These are phyloP conservation scores for Apistogramma diplotaenia DNA, from an alignment of 2,113 vertebrate genomes.

Conservation along the genomic window DNA sequence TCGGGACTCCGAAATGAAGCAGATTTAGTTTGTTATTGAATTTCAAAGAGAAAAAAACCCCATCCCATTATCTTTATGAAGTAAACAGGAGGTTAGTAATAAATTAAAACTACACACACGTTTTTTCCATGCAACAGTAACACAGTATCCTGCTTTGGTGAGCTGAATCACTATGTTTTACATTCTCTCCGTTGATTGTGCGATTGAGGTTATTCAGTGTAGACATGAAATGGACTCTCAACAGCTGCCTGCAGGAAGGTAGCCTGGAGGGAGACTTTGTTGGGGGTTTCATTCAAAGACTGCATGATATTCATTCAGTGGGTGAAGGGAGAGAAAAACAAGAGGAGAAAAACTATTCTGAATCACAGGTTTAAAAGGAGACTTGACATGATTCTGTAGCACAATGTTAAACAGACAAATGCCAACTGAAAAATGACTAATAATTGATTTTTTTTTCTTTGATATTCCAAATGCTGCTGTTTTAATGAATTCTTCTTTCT, in stretches of 20 bases:
- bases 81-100: not conserved
- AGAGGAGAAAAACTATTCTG: constrained; percentile 4
- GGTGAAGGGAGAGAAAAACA: constrained; percentile 34
- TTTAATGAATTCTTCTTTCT: not conserved
- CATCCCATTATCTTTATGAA: not conserved
- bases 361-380: constrained; percentile 37
- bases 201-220: not conserved
- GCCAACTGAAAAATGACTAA: not conserved
- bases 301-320: constrained; percentile 34
- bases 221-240: constrained; percentile 33
- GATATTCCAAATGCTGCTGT: not conserved
- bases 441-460: too few species aligned
- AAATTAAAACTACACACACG: not conserved
- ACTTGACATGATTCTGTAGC: constrained; percentile 6
- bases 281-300: constrained; percentile 21
- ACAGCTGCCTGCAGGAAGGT: constrained; percentile 8
- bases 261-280: constrained; percentile 31
- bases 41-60: not conserved
- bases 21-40: not conserved
- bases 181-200: constrained; percentile 25
- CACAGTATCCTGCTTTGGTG: not conserved
- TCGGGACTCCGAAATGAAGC: not conserved
- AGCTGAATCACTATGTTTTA: constrained; percentile 17
- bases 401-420: constrained; percentile 22
- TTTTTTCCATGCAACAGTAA: not conserved